phyloP scores from a whole-genome alignment of 2,797 vertebrate genomes.

The Babyrousa celebensis region DNA sequence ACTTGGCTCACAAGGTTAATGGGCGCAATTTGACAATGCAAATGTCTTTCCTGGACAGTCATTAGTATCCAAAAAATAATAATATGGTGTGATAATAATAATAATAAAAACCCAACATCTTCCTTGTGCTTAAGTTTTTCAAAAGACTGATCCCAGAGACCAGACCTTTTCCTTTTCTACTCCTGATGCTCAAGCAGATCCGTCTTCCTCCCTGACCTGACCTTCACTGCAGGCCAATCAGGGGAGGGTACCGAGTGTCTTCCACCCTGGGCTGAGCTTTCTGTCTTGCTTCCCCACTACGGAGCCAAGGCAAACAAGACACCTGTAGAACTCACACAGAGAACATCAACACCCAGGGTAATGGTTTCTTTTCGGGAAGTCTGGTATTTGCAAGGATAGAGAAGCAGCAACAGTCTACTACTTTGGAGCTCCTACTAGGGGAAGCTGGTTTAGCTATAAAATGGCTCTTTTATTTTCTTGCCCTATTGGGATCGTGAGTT shows the following conservation, averaged over 20 bases:
- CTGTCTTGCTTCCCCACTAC: background rate
- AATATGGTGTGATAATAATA: accelerated
- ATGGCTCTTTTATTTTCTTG: conserved; percentile 19
- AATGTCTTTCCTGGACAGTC: background rate
- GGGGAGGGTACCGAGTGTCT: accelerated
- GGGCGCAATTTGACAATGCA: background rate
- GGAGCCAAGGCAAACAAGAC: background rate
- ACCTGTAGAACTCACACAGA: background rate
- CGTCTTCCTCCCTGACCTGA: background rate
- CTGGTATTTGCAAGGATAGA: background rate
- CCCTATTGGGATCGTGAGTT: background rate
- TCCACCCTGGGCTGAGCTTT: too few relatives aligned
- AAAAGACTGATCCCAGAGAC: background rate
- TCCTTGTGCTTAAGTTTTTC: background rate
- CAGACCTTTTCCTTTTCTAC: background rate
- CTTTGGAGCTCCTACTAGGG: background rate
- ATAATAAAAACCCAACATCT: background rate
- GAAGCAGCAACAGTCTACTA: background rate
- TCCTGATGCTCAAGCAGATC: background rate
- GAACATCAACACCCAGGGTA: background rate
- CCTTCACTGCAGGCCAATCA: background rate
- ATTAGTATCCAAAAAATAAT: background rate
- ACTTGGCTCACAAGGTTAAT: background rate
- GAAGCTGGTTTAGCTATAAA: background rate
- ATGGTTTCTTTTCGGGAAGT: background rate